Conservation (phyloP, 2,888 invertebrate species). For the Melangyna quadrimaculata region DNA sequence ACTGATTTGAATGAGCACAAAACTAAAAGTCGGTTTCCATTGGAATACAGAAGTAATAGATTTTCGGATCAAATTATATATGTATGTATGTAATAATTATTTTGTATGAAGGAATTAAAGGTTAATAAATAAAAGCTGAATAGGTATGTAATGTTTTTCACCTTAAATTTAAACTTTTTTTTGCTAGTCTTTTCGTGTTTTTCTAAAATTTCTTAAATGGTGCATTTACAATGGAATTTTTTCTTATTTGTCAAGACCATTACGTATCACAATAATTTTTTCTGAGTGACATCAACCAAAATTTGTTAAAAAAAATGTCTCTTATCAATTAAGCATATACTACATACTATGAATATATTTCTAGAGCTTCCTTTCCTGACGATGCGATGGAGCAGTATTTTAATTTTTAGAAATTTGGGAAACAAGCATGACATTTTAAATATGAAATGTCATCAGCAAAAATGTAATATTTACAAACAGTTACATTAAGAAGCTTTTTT, state of each 20-base stretch:
- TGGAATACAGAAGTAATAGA: no score
- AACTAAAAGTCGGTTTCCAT: no score
- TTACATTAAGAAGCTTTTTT: conserved; percentile 15
- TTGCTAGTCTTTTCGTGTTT: neutral
- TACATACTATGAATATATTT: neutral
- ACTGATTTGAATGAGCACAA: no score
- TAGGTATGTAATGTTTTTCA: neutral
- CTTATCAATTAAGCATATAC: neutral
- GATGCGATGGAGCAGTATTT: neutral
- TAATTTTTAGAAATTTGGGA: neutral
- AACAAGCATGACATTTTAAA: conserved; percentile 36
- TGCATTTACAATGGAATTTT: conserved; percentile 10
- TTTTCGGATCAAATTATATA: no score
- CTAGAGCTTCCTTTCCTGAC: neutral
- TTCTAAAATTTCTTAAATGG: no score
- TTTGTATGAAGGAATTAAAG: no score
- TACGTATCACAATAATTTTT: neutral
- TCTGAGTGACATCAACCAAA: neutral
- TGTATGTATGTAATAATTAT: no score
- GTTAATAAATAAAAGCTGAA: neutral
- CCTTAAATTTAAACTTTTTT: neutral
- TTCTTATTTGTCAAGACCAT: neutral
- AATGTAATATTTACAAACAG: neutral
- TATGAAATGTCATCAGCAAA: conserved; percentile 31
- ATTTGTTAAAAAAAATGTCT: neutral